phyloP scores from a whole-genome alignment of 2,113 vertebrate species.

The Gavialis gangeticus region DNA sequence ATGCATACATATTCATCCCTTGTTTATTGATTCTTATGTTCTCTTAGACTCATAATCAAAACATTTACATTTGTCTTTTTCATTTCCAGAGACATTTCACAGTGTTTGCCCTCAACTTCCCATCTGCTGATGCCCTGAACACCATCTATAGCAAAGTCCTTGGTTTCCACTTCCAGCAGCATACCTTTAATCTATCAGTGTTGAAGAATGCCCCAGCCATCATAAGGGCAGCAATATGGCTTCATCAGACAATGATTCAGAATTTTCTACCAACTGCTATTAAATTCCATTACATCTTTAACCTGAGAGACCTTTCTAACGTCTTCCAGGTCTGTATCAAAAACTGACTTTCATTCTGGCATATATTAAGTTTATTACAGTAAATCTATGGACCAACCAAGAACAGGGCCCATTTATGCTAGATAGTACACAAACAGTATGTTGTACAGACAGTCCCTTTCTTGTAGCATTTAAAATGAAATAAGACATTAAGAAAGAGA shows the following conservation, averaged over 20 bases:
- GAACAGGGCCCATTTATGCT: background rate
- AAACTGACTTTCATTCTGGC: background rate
- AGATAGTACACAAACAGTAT: background rate
- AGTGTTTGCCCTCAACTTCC: conserved; percentile 85
- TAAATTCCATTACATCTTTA: conserved; percentile 87
- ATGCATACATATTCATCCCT: background rate
- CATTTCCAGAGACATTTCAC: conserved; percentile 85
- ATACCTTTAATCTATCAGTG: conserved; percentile 70
- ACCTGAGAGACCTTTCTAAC: conserved; percentile 81
- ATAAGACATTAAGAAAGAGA: background rate
- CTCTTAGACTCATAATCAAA: background rate
- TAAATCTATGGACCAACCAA: background rate
- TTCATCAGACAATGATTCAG: conserved; percentile 80
- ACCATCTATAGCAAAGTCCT: conserved; percentile 85
- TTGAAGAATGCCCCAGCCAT: conserved; percentile 64
- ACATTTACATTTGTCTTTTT: background rate
- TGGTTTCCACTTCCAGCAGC: conserved; percentile 78
- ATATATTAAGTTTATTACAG: background rate
- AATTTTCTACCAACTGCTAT: conserved; percentile 81
- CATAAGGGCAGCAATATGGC: conserved; percentile 76
- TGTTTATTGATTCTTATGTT: background rate
- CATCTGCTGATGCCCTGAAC: conserved; percentile 75
- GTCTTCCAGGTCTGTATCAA: conserved; percentile 81
- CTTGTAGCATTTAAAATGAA: background rate
- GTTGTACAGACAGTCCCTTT: background rate